These are phyloP conservation scores for Molossus alvarezi DNA, from an alignment of 2,797 vertebrate species.

Conservation along the genomic window DNA sequence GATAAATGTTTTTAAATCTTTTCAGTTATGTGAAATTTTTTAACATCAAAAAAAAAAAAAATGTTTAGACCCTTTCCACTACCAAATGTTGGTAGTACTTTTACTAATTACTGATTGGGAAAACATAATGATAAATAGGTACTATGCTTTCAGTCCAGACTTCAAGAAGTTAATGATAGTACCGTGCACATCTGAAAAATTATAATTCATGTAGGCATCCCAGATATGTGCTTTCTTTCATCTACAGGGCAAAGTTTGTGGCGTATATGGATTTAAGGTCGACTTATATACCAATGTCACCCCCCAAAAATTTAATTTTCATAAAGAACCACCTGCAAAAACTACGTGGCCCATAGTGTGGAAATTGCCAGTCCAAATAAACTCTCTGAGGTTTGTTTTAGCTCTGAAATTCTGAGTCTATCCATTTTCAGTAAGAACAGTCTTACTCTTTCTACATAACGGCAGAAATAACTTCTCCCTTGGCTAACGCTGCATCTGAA, in stretches of 20 bases:
- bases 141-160: not conserved
- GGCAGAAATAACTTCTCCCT: constrained; percentile 36
- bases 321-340: not conserved
- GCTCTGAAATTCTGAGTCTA: constrained; percentile 50
- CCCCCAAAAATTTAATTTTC: not conserved
- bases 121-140: not conserved
- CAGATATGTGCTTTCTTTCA: not conserved
- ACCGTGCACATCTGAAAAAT: constrained; percentile 1
- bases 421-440: not conserved
- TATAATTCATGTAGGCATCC: not conserved
- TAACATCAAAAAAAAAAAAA: not conserved
- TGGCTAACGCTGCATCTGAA: constrained; percentile 16
- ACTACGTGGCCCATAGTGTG: not conserved
- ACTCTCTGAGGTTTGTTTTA: not conserved
- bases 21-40: not conserved
- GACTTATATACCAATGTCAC: not conserved
- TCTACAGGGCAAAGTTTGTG: not conserved
- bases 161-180: not conserved
- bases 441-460: constrained; percentile 27
- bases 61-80: not conserved
- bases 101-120: not conserved
- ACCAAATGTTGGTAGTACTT: not conserved
- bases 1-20: constrained; percentile 44
- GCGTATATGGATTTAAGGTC: not conserved
- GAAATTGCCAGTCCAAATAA: constrained; percentile 22